Percentiles rank a stretch among this genome's conserved stretches.
phyloP scores from a whole-genome alignment of 2,113 vertebrate species.

The Oncorhynchus clarkii region DNA sequence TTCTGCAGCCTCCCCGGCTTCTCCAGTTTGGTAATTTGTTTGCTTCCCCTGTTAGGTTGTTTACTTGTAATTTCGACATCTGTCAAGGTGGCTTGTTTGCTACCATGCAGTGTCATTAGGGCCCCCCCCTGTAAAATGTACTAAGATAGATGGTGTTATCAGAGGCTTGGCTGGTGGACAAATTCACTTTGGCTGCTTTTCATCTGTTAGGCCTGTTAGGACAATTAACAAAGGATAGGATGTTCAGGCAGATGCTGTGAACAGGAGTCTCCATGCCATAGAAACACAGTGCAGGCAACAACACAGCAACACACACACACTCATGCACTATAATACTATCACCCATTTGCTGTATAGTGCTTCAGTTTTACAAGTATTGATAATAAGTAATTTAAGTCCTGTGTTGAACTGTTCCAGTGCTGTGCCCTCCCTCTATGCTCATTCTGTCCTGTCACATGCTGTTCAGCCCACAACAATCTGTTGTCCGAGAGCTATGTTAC shows the following conservation, averaged over 20 bases:
- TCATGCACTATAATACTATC: background rate
- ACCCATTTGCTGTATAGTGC: background rate
- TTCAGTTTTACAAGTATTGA: constrained; percentile 16
- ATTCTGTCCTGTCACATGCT: constrained; percentile 37
- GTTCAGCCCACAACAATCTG: constrained; percentile 8
- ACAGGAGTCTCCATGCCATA: too few species aligned
- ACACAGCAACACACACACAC: too few species aligned
- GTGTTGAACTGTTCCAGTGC: constrained; percentile 21
- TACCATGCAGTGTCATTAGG: constrained; percentile 58
- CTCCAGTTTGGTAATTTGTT: constrained; percentile 56
- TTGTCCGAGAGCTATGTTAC: constrained; percentile 39
- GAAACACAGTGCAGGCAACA: too few species aligned
- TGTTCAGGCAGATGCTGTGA: too few species aligned
- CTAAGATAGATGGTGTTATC: constrained; percentile 51
- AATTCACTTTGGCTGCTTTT: background rate
- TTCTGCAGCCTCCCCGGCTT: constrained; percentile 27
- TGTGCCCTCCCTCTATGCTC: constrained; percentile 15
- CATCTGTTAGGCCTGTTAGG: background rate
- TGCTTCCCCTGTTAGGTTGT: constrained; percentile 51
- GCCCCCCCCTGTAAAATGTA: constrained; percentile 53
- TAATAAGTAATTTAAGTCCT: constrained; percentile 3
- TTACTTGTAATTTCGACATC: constrained; percentile 71
- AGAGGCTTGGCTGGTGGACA: constrained; percentile 38
- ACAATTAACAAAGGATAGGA: background rate
- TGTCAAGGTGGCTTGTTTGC: constrained; percentile 65